A percentile compares a stretch with the other conserved stretches of the same genome.
These are phyloP conservation scores for Thaumatotibia leucotreta DNA, from an alignment of 1,140 invertebrate genomes.

Conservation along the genomic window DNA sequence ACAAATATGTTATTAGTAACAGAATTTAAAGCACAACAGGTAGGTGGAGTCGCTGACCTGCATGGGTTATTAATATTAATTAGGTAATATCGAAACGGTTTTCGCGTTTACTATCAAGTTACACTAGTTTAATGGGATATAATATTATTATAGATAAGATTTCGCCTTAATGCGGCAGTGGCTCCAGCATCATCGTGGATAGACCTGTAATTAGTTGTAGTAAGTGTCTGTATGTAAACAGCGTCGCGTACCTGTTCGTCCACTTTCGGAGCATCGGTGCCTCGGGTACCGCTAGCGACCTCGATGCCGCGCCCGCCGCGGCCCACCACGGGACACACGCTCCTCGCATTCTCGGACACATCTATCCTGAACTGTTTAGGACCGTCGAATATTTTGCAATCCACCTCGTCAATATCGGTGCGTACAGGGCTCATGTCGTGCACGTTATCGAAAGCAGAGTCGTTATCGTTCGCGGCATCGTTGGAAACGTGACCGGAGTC, in stretches of 20 bases:
- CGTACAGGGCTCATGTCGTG: slow-evolving; percentile 43
- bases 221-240: slow-evolving; percentile 59
- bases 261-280: slow-evolving; percentile 65
- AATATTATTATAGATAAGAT: slow-evolving; percentile 28
- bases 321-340: slow-evolving; percentile 62
- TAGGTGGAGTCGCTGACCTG: slow-evolving; percentile 30
- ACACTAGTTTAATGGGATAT: slow-evolving; percentile 26
- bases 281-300: slow-evolving; percentile 72
- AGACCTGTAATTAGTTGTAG: slow-evolving; percentile 53
- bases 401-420: slow-evolving; percentile 44
- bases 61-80: slow-evolving; percentile 23
- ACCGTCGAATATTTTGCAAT: slow-evolving; percentile 53
- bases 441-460: slow-evolving; percentile 52
- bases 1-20: slow-evolving; percentile 23
- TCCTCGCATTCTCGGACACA: slow-evolving; percentile 52
- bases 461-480: slow-evolving; percentile 76
- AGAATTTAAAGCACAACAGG: slow-evolving; percentile 19
- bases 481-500: slow-evolving; percentile 88
- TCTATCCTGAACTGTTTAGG: slow-evolving; percentile 59
- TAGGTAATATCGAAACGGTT: slow-evolving; percentile 25
- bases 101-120: slow-evolving; percentile 29
- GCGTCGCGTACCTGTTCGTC: slow-evolving; percentile 72
- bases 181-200: slow-evolving; percentile 8
- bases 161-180: slow-evolving; percentile 15
- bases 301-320: slow-evolving; percentile 60